Conservation (phyloP, 1,140 invertebrate species). For the Drosophila miranda region DNA sequence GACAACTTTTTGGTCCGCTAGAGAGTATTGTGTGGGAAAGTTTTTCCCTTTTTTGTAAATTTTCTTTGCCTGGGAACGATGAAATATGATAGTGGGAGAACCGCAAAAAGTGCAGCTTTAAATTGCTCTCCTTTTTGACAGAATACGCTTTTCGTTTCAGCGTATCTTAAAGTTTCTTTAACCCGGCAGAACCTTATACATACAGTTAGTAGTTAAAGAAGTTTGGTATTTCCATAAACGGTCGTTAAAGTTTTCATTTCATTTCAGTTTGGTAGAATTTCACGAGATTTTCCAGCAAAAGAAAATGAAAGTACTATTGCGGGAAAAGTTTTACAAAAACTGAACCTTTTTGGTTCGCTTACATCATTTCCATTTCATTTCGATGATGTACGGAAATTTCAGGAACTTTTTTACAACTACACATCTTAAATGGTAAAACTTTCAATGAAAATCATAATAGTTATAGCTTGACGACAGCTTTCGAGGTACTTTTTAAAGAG, state of each 20-base stretch:
- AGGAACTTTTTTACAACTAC: neutral
- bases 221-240: neutral
- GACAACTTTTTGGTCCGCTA: conserved; percentile 22
- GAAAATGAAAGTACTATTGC: neutral
- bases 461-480: no score
- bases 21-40: neutral
- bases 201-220: neutral
- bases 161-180: neutral
- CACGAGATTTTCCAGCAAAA: neutral
- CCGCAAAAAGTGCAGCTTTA: neutral
- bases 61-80: conserved; percentile 3
- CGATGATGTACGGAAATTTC: neutral
- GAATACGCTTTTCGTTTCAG: neutral
- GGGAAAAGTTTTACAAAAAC: neutral
- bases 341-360: neutral
- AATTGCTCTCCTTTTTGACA: neutral
- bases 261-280: neutral
- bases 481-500: no score
- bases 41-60: conserved; percentile 18
- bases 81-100: conserved; percentile 19
- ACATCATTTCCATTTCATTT: conserved; percentile 2
- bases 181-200: neutral
- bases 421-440: no score
- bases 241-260: conserved; percentile 4
- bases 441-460: no score